A percentile compares a stretch with the other conserved stretches of the same genome.
Conservation (phyloP, 2,797 vertebrate genomes). For the Hipposideros larvatus region DNA sequence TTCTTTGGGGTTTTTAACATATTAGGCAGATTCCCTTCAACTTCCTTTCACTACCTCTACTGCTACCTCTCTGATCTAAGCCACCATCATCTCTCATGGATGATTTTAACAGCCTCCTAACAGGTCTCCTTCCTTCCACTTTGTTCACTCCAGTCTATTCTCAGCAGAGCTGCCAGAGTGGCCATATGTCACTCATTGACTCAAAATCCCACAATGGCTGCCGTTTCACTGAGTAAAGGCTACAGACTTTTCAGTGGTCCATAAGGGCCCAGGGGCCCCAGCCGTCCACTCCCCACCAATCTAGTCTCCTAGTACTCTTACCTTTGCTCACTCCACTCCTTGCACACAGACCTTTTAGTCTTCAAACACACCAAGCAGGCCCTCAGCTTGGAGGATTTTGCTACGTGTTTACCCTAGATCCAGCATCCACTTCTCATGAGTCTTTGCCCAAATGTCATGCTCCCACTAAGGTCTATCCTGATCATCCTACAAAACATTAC, state of each 20-base stretch:
- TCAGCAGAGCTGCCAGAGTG: background rate
- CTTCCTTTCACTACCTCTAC: background rate
- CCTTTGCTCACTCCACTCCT: background rate
- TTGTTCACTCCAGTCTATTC: background rate
- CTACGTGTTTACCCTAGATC: background rate
- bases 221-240: background rate
- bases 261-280: fast-evolving
- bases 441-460: background rate
- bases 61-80: background rate
- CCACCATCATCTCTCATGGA: background rate
- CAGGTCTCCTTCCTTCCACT: background rate
- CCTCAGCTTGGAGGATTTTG: background rate
- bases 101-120: background rate
- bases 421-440: background rate
- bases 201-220: background rate
- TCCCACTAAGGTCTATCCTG: background rate
- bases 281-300: background rate
- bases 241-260: background rate
- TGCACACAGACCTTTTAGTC: too few species aligned
- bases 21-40: background rate
- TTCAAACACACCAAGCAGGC: background rate
- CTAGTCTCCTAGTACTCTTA: background rate
- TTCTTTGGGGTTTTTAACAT: background rate
- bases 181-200: background rate
- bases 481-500: too few species aligned